Evolutionary conservation across 2,888 invertebrate species (phyloP).

Genomic region (Galerucella nymphaeae): DNA sequence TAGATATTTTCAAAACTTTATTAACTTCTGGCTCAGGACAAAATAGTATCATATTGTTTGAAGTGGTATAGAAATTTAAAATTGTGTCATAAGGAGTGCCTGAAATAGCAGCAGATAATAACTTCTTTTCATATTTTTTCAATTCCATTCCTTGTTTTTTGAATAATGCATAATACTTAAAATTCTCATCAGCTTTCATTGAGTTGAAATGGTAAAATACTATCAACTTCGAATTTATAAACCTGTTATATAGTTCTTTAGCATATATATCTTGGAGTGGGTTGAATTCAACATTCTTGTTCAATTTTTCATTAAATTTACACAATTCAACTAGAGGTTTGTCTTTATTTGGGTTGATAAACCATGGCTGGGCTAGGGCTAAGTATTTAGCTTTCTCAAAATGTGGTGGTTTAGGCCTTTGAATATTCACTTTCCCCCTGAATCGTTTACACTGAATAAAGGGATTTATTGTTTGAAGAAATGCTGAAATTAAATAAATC

Average conservation of each 20-base stretch:
- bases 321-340: conserved; percentile 69
- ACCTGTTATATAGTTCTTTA: conserved; percentile 76
- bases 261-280: conserved; percentile 80
- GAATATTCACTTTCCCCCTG: conserved; percentile 82
- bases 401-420: conserved; percentile 77
- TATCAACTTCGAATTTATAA: conserved; percentile 77
- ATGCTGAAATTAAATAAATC: conserved; percentile 45
- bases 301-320: conserved; percentile 49
- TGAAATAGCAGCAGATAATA: conserved; percentile 74
- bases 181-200: conserved; percentile 73
- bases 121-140: conserved; percentile 74
- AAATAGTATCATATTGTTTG: conserved; percentile 75
- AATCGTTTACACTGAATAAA: conserved; percentile 71
- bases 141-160: conserved; percentile 77
- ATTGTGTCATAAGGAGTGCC: conserved; percentile 77
- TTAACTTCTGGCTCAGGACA: conserved; percentile 73
- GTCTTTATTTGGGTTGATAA: conserved; percentile 65
- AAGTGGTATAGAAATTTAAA: conserved; percentile 72
- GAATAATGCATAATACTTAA: conserved; percentile 72
- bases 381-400: conserved; percentile 75
- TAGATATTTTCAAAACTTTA: conserved; percentile 73
- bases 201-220: conserved; percentile 80
- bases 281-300: conserved; percentile 68
- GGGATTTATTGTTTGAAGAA: conserved; percentile 48
- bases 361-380: conserved; percentile 74